These are phyloP conservation scores for Nannoperca obscura DNA, from an alignment of 2,797 vertebrate genomes.

Conservation along the genomic window DNA sequence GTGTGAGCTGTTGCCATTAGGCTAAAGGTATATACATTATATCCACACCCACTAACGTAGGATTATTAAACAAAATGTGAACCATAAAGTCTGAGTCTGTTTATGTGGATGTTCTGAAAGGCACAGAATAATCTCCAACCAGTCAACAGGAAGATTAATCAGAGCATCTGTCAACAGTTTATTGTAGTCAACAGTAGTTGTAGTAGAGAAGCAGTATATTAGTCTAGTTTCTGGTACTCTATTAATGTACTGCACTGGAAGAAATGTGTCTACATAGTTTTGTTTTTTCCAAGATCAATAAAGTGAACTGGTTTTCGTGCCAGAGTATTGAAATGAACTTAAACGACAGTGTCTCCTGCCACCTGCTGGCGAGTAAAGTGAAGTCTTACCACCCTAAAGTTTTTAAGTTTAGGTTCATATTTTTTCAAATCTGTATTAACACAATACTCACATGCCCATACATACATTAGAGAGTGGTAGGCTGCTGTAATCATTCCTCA, in stretches of 20 bases:
- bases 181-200: background rate
- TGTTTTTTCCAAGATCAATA: slow-evolving; percentile 2
- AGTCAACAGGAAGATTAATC: background rate
- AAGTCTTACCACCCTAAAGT: background rate
- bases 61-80: background rate
- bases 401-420: background rate
- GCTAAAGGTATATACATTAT: no score
- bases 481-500: background rate
- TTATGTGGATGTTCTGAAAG: background rate
- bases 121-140: background rate
- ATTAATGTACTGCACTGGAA: background rate
- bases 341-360: slow-evolving; percentile 73
- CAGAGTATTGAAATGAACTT: background rate
- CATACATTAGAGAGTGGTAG: background rate
- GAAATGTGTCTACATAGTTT: background rate
- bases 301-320: slow-evolving; percentile 27
- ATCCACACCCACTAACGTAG: background rate
- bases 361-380: slow-evolving; percentile 76
- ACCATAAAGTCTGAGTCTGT: background rate
- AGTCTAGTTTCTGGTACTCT: background rate
- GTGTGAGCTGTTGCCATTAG: no score
- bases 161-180: background rate
- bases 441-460: background rate
- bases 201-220: background rate
- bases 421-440: background rate